Conservation (phyloP, 2,113 vertebrate species). For the Chaetorhynchus papuensis region DNA sequence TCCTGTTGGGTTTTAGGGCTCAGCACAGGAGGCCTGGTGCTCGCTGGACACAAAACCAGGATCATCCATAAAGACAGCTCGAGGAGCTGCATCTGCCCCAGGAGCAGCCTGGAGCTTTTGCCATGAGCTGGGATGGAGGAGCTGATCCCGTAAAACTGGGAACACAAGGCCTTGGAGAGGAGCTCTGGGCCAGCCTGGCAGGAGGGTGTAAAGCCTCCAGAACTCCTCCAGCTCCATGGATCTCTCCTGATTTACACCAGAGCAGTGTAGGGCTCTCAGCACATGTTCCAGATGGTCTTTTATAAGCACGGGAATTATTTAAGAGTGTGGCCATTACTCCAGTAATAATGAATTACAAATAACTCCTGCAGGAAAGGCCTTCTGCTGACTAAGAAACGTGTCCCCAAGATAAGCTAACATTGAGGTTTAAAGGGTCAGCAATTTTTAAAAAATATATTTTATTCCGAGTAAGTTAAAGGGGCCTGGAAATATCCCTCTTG, state of each 20-base stretch:
- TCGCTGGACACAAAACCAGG: neutral
- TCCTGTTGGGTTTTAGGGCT: neutral
- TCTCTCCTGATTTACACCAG: neutral
- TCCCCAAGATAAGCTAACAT: constrained; percentile 25
- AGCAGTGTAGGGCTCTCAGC: neutral
- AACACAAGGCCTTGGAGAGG: neutral
- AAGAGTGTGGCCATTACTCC: constrained; percentile 17
- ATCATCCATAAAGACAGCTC: neutral
- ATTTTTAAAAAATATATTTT: constrained; percentile 16
- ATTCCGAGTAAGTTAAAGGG: constrained; percentile 20
- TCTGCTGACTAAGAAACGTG: constrained; percentile 38
- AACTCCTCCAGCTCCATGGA: neutral
- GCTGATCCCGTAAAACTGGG: neutral
- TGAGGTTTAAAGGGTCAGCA: constrained; percentile 61
- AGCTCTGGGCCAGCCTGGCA: neutral
- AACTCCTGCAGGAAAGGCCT: constrained; percentile 33
- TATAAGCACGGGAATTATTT: constrained; percentile 48
- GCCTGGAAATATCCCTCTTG: constrained; percentile 30
- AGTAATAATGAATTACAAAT: constrained; percentile 49
- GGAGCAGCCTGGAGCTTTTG: neutral
- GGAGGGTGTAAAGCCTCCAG: neutral
- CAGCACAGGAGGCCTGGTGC: accelerated
- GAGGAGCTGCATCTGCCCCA: neutral
- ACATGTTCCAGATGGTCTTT: constrained; percentile 28
- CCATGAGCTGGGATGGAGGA: neutral